phyloP scores from a whole-genome alignment of 2,113 vertebrate genomes.

The Falcunculus frontatus region DNA sequence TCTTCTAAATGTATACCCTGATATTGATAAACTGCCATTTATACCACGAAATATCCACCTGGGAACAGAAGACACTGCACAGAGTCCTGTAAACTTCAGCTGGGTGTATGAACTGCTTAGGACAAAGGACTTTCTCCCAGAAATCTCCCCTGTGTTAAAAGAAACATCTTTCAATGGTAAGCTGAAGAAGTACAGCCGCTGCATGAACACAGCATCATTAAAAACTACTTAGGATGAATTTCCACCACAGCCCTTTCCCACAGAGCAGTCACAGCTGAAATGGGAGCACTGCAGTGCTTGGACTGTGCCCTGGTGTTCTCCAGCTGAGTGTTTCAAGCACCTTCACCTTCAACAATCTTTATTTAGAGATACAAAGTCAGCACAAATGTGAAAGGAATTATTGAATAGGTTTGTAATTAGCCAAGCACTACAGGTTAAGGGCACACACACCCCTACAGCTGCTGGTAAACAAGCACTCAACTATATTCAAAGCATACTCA shows the following conservation, averaged over 20 bases:
- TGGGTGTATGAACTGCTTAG: neutral
- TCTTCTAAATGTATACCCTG: neutral
- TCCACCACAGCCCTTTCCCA: neutral
- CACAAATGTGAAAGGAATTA: neutral
- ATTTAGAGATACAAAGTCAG: neutral
- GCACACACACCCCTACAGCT: neutral
- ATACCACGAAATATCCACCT: neutral
- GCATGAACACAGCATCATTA: neutral
- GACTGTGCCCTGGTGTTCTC: neutral
- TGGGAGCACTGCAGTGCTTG: neutral
- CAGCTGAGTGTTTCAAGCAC: neutral
- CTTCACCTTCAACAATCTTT: neutral
- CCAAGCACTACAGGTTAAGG: neutral
- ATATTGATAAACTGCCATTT: neutral
- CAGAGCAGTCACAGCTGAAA: neutral
- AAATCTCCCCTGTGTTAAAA: neutral
- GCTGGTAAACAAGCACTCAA: neutral
- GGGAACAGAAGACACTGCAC: neutral
- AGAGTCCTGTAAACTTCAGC: neutral
- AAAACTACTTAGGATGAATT: neutral
- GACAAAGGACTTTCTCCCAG: neutral
- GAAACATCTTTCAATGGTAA: neutral
- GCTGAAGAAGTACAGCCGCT: neutral
- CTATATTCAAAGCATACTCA: neutral
- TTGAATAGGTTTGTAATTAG: neutral